Percentiles rank a stretch among this genome's conserved stretches.
phyloP scores from a whole-genome alignment of 1,140 invertebrate genomes.

The Magallana gigas region DNA sequence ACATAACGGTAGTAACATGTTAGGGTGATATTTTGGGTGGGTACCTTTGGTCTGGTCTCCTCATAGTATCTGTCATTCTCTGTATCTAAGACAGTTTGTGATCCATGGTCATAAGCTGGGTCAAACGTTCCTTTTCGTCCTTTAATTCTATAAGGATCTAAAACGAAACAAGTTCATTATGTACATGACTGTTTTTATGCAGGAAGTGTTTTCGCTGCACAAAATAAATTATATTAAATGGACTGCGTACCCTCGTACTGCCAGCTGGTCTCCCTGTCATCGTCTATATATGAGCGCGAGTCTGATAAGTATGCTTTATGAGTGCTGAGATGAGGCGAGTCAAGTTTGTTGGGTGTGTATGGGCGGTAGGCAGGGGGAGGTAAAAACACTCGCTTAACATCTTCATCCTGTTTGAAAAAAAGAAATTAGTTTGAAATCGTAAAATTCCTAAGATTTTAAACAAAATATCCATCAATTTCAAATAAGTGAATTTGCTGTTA shows the following conservation, averaged over 20 bases:
- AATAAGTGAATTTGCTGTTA: neutral
- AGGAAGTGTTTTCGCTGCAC: too few species aligned
- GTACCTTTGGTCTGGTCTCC: constrained; percentile 61
- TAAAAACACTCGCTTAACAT: constrained; percentile 63
- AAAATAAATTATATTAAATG: too few species aligned
- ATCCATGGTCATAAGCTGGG: constrained; percentile 46
- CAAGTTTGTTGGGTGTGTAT: constrained; percentile 66
- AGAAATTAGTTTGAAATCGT: neutral
- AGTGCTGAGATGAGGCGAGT: constrained; percentile 60
- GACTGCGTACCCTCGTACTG: constrained; percentile 63
- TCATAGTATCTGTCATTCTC: constrained; percentile 44
- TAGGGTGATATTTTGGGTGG: neutral
- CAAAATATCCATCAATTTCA: too few species aligned
- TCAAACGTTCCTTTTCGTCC: constrained; percentile 61
- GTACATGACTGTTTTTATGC: too few species aligned
- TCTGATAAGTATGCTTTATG: constrained; percentile 65
- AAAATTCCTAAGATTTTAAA: neutral
- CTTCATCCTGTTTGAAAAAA: constrained; percentile 58
- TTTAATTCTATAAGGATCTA: constrained; percentile 63
- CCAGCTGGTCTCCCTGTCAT: constrained; percentile 60
- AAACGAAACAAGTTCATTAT: constrained; percentile 2
- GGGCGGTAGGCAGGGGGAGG: constrained; percentile 64
- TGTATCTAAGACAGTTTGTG: constrained; percentile 49
- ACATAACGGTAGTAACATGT: neutral
- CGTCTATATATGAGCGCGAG: constrained; percentile 56